phyloP scores from a whole-genome alignment of 2,888 invertebrate genomes.

The Cosmia pyralina region DNA sequence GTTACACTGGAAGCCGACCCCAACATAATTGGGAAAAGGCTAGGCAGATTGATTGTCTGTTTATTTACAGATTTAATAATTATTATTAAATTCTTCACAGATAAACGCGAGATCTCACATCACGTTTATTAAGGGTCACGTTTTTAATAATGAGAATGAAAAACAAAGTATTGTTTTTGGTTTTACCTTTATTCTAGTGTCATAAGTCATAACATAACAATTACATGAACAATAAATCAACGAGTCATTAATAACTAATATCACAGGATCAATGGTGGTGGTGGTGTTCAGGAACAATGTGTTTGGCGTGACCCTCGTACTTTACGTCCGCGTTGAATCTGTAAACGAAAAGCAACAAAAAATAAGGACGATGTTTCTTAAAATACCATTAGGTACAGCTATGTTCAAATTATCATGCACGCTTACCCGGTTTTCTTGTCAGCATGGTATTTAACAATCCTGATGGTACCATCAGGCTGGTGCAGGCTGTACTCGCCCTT shows the following conservation, averaged over 20 bases:
- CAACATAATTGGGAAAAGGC: no score
- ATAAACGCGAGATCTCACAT: not conserved
- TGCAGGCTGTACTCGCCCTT: conserved; percentile 89
- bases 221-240: conserved; percentile 34
- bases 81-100: not conserved
- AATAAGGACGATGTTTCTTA: not conserved
- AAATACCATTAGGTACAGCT: not conserved
- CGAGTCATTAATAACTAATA: not conserved
- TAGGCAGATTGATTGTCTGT: no score
- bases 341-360: not conserved
- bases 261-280: conserved; percentile 48
- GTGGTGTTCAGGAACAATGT: conserved; percentile 56
- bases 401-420: not conserved
- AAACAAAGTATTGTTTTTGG: not conserved
- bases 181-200: conserved; percentile 14
- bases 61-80: not conserved
- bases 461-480: conserved; percentile 80
- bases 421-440: conserved; percentile 58
- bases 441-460: conserved; percentile 65
- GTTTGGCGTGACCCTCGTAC: conserved; percentile 61
- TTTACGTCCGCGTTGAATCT: conserved; percentile 56
- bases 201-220: no score
- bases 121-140: not conserved
- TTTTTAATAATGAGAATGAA: not conserved
- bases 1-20: no score